Base-by-base conservation (phyloP, 2,113 vertebrate genomes). In the Antigone vipio region DNA sequence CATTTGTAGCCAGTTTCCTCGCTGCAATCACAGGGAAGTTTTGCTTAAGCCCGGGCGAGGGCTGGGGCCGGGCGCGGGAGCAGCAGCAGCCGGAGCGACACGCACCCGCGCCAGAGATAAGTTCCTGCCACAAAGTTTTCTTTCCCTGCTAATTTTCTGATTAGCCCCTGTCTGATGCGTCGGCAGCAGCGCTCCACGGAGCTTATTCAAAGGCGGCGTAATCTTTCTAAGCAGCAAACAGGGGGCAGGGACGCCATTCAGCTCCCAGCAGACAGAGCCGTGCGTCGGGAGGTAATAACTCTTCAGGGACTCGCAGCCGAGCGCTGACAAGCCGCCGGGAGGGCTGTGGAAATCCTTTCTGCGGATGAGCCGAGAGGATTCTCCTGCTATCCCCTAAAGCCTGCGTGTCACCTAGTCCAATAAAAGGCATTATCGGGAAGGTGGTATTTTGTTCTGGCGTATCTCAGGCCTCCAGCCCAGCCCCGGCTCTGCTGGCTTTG, bases 331-430 rank as follows among this genome's bases (percentile, higher is more conserved):
- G 95, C 74, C 5, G 73, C 93, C 42, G 23, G 62, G 58, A 92
- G 95, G 85, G 95, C 82, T 95, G 88, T 95, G 95, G 92, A 96
- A 97, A 97, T 96, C 96, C 95, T 83, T 73, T 91, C 80, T 52
- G 75, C 14, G 56, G 96, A 85, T 96, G 91, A 97, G 96, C 93
- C 32, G 38, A 66, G 89, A 95, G 95, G 96, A 96, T 97, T 97
- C 96, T 95, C 89, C 92, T 6, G 75, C 94, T 91, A 96, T 95
- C 93, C 95, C 86, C 88, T 88, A 93, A 97, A 97, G 92, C 97
- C 89, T 92, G 77, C 49, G 50, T 97, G 96, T 90, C 97, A 95
- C 93, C 89, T 85, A 95, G 94, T 95, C 94, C 96, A 95, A 95
- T 97, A 95, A 97, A 97, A 95, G 84, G 96, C 81, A 93, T 95